phyloP scores from a whole-genome alignment of 2,888 invertebrate species.

The Agriotes lineatus region DNA sequence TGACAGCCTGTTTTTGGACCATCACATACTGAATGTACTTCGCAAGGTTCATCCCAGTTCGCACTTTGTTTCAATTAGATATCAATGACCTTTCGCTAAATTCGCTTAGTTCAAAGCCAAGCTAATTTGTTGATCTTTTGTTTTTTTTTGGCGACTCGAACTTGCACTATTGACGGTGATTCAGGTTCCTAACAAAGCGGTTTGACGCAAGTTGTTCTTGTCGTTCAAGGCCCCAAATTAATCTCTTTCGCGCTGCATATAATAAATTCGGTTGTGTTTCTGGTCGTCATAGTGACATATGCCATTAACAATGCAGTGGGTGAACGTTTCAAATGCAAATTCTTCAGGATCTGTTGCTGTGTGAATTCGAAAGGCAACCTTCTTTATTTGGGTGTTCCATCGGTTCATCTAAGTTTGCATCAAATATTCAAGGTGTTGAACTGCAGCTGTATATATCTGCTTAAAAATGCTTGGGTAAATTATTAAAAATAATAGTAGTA shows the following conservation, averaged over 20 bases:
- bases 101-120: neutral
- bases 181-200: neutral
- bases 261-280: neutral
- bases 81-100: conserved; percentile 13
- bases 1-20: neutral
- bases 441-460: too few species aligned
- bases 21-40: conserved; percentile 3
- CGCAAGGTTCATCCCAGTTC: neutral
- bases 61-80: neutral
- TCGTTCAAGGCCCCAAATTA: neutral
- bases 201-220: neutral
- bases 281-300: too few species aligned
- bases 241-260: neutral
- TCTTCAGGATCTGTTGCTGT: too few species aligned
- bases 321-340: too few species aligned
- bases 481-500: too few species aligned
- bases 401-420: too few species aligned
- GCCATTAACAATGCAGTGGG: too few species aligned
- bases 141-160: neutral
- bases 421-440: too few species aligned
- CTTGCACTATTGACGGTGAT: neutral
- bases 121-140: neutral
- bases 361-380: too few species aligned
- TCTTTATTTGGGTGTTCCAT: too few species aligned
- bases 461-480: too few species aligned